Conservation (phyloP, 2,113 vertebrate genomes). For the Calcarius ornatus region DNA sequence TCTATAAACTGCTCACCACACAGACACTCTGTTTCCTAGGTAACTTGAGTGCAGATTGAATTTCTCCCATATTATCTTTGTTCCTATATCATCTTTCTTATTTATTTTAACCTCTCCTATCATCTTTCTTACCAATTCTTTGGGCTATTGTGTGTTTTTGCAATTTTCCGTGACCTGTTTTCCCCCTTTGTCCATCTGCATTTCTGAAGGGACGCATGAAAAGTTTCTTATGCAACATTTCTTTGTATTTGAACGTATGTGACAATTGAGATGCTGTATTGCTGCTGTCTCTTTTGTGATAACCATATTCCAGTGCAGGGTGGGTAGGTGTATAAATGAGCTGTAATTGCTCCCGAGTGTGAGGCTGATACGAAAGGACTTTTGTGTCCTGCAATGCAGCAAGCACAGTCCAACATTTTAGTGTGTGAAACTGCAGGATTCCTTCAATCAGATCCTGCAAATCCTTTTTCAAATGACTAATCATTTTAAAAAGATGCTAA, state of each 20-base stretch:
- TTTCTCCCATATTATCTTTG: slow-evolving; percentile 51
- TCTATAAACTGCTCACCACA: neutral
- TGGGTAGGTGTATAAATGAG: neutral
- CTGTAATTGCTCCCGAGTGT: neutral
- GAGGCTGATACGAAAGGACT: neutral
- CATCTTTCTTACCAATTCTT: neutral
- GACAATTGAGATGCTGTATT: neutral
- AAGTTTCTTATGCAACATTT: neutral
- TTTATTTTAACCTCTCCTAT: slow-evolving; percentile 50
- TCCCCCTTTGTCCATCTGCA: neutral
- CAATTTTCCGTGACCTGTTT: neutral
- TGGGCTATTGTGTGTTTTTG: neutral
- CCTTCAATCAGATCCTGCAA: neutral
- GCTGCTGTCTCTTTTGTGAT: neutral
- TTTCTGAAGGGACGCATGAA: neutral
- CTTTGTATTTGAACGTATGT: neutral
- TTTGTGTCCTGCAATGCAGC: neutral
- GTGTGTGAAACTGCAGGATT: neutral
- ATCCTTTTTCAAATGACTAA: neutral
- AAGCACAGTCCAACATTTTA: neutral
- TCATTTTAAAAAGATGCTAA: neutral
- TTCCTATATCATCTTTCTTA: slow-evolving; percentile 40
- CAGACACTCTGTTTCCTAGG: slow-evolving; percentile 59
- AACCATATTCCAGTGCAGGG: neutral
- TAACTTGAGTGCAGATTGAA: slow-evolving; percentile 54